phyloP scores from a whole-genome alignment of 2,797 vertebrate species.

The Lepilemur ruficaudatus region DNA sequence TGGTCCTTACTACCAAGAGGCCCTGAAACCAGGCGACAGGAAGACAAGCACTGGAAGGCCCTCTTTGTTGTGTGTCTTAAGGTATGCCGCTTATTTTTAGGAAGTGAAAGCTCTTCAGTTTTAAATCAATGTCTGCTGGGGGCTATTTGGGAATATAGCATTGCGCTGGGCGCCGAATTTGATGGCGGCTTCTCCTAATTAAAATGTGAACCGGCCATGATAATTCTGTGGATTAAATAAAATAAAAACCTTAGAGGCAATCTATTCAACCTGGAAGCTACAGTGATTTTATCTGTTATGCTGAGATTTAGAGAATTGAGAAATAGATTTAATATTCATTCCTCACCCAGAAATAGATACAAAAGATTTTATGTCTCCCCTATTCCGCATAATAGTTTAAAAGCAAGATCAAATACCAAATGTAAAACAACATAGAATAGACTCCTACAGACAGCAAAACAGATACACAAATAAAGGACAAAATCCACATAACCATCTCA shows the following conservation, averaged over 20 bases:
- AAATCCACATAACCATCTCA: background rate
- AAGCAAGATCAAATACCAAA: constrained; percentile 42
- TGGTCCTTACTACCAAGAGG: background rate
- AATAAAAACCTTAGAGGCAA: background rate
- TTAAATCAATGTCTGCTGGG: background rate
- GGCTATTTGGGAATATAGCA: background rate
- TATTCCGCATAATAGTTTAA: constrained; percentile 12
- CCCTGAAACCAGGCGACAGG: background rate
- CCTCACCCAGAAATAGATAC: constrained; percentile 23
- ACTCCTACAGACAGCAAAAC: background rate
- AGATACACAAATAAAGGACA: background rate
- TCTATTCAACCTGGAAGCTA: constrained; percentile 24
- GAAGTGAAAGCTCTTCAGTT: background rate
- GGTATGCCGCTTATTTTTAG: background rate
- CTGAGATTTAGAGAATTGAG: constrained; percentile 30
- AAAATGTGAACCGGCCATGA: background rate
- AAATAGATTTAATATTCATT: constrained; percentile 18
- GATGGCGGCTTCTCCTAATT: background rate
- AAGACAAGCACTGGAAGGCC: background rate
- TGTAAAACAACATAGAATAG: constrained; percentile 3
- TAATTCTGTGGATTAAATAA: constrained; percentile 22
- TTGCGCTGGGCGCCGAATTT: background rate
- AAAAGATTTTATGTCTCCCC: constrained; percentile 31
- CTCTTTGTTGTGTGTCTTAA: background rate
- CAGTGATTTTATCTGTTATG: background rate